Percentiles rank a stretch among this genome's conserved stretches.
Conservation (phyloP, 2,113 vertebrate genomes). For the Gorsachius goisagi region DNA sequence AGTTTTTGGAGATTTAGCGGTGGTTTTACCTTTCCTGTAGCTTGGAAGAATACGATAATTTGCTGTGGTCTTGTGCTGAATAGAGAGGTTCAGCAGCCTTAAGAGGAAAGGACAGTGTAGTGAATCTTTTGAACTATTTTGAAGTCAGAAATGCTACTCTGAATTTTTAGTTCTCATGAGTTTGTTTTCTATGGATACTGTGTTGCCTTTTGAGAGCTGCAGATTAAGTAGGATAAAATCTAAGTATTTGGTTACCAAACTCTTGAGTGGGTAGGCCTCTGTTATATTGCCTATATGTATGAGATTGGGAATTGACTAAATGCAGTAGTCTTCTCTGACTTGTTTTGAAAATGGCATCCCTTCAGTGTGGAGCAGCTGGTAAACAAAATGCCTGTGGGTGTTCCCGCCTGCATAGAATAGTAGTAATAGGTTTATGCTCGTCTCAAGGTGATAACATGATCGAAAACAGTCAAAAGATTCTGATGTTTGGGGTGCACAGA, state of each 20-base stretch:
- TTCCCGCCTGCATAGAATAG: neutral
- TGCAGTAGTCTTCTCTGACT: neutral
- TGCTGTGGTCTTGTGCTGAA: neutral
- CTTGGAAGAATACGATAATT: neutral
- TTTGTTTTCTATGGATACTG: neutral
- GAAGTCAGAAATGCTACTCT: neutral
- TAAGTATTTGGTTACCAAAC: neutral
- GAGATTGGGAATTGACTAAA: neutral
- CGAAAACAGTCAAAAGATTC: neutral
- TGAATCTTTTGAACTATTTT: neutral
- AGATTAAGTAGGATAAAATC: neutral
- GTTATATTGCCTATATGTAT: neutral
- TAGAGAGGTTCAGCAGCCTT: neutral
- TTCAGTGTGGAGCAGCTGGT: neutral
- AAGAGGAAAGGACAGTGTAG: neutral
- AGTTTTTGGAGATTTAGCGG: neutral
- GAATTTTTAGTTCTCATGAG: neutral
- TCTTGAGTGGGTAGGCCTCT: neutral
- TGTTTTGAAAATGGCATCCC: neutral
- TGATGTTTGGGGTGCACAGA: neutral
- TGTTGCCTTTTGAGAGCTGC: neutral
- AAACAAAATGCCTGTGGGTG: neutral
- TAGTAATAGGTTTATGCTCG: neutral
- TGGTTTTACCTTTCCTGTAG: neutral
- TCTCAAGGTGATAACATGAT: neutral